Evolutionary conservation across 2,113 vertebrate species (phyloP), one percentile per base, ranked within the genome.

Genomic region (Leptobrachium leishanense): DNA sequence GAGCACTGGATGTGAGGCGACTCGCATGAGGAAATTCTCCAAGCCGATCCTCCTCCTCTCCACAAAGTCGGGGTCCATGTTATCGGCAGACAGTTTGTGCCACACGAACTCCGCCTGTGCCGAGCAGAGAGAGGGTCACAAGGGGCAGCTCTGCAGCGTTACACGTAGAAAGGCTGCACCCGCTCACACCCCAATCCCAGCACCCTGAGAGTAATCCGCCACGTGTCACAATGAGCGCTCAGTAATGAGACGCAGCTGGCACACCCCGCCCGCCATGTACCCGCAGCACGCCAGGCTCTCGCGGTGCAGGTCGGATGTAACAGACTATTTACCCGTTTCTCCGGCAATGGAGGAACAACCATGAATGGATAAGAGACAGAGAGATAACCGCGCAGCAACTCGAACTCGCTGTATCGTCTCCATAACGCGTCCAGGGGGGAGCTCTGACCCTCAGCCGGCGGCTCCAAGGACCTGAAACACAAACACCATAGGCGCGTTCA

Each of bases 31-130:
- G 79, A 99, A 98, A 87, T 97, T 98, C 89, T 98, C 97, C 83
- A 99, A 90, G n/a, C 97, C 96, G 0, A 97, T 94, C 77, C 97
- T 90, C 74, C 97, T 92, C 68, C 97, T 91, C 87, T 98, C 97
- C 86, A 99, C 97, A 84, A 99, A 98, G 85, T 99, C 97, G 0
- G 97, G 97, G 85, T 99, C 96, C 97, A 98, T 97, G 78, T 98
- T 99, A 89, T 99, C 97, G 62, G 97, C 96, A 0, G 97, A 96
- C 3, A 99, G 89, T 85, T 99, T 99, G 88, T 99, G 97, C 97
- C 97, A 99, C 84, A 98, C 96, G 76, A 98, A 98, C 88, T 99
- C 97, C 80, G 97, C 97, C 97, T 99, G 84, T 76, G 84, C 81
- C 89, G 46, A 85, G 76, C 88, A 41, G 39, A 8, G 64, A 11